Conservation (phyloP, 2,888 invertebrate genomes). For the Eumerus sabulonum region DNA sequence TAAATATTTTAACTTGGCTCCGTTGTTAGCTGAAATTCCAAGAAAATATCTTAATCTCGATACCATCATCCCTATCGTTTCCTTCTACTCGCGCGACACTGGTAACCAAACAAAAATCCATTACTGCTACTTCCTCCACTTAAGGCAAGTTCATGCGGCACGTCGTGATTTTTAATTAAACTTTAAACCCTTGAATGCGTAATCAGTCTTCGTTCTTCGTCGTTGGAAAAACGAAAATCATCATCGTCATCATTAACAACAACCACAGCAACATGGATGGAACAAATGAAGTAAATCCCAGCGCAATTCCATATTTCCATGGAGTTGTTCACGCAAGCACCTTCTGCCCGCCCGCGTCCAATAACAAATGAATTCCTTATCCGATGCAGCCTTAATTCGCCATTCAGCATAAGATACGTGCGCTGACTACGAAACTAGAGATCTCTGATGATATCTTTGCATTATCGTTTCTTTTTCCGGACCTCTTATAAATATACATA, state of each 20-base stretch:
- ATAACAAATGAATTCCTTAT: conserved; percentile 33
- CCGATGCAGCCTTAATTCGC: conserved; percentile 47
- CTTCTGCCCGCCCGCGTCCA: background rate
- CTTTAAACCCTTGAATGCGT: conserved; percentile 24
- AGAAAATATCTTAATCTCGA: no score
- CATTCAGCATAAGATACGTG: conserved; percentile 42
- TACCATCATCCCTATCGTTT: no score
- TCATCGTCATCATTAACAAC: no score
- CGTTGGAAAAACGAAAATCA: no score
- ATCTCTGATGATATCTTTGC: conserved; percentile 26
- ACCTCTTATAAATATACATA: background rate
- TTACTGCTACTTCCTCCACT: background rate
- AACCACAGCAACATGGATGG: no score
- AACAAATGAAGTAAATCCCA: no score
- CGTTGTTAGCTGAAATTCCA: no score
- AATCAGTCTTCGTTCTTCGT: conserved; percentile 15
- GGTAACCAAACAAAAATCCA: background rate
- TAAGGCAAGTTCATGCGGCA: background rate
- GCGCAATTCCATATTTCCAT: conserved; percentile 8
- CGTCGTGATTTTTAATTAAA: conserved; percentile 30
- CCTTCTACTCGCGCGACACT: no score
- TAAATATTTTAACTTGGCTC: no score
- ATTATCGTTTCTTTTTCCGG: conserved; percentile 15
- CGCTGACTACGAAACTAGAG: conserved; percentile 28
- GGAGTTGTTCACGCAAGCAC: conserved; percentile 1